phyloP scores from a whole-genome alignment of 1,140 invertebrate genomes.

The Pseudomyrmex gracilis region DNA sequence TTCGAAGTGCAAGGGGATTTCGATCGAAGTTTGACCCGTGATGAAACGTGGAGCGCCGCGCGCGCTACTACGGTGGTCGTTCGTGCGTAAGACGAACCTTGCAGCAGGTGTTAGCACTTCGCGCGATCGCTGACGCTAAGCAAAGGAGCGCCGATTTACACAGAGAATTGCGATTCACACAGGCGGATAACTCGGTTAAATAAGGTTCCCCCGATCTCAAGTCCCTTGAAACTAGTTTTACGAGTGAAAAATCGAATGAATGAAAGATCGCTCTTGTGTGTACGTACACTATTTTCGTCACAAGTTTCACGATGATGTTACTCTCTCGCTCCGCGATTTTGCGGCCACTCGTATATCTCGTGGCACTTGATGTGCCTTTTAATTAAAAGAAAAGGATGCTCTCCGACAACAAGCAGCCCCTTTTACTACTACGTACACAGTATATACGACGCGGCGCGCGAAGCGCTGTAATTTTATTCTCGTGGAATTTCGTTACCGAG shows the following conservation, averaged over 20 bases:
- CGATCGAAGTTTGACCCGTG: slow-evolving; percentile 41
- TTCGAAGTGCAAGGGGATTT: not conserved
- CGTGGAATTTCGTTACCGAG: slow-evolving; percentile 15
- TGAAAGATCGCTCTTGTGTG: not conserved
- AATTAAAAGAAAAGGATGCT: slow-evolving; percentile 39
- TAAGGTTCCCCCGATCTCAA: not conserved
- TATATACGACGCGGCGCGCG: slow-evolving; percentile 1
- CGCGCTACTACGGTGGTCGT: slow-evolving; percentile 9
- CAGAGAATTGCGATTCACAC: slow-evolving; percentile 6
- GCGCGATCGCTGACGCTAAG: slow-evolving; percentile 15
- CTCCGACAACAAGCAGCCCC: not conserved
- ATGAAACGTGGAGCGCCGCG: slow-evolving; percentile 2
- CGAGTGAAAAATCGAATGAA: not conserved
- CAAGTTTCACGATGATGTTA: no score
- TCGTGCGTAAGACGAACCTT: not conserved
- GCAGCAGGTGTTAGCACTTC: not conserved
- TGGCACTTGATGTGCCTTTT: slow-evolving; percentile 14
- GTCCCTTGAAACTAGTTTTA: slow-evolving; percentile 10
- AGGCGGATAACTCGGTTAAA: slow-evolving; percentile 19
- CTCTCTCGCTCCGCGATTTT: not conserved
- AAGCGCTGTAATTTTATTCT: slow-evolving; percentile 20
- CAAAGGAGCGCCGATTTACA: slow-evolving; percentile 21
- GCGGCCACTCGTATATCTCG: not conserved
- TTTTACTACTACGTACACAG: not conserved
- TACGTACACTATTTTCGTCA: not conserved